These are phyloP conservation scores for Drosophila virilis DNA, from an alignment of 1,140 invertebrate genomes.

Conservation along the genomic window DNA sequence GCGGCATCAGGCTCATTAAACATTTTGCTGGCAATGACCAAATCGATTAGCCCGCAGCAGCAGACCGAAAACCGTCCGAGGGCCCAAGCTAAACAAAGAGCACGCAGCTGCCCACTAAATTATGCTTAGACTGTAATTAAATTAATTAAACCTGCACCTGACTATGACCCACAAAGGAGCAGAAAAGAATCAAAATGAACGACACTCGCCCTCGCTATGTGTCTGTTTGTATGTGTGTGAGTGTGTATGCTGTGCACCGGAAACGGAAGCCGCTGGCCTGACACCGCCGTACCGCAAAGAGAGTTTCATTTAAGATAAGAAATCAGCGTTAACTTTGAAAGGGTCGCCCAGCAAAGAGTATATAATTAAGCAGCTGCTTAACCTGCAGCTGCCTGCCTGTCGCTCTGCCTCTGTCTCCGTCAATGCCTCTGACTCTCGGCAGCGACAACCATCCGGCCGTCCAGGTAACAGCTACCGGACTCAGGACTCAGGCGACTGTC, in stretches of 20 bases:
- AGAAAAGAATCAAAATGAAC: conserved; percentile 60
- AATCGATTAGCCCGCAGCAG: conserved; percentile 37
- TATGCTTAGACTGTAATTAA: conserved; percentile 82
- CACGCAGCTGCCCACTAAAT: conserved; percentile 78
- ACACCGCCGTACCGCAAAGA: conserved; percentile 46
- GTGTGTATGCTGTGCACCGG: conserved; percentile 33
- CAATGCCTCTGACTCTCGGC: too few relatives aligned
- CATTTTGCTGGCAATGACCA: conserved; percentile 7
- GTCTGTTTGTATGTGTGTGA: neutral
- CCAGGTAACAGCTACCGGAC: neutral
- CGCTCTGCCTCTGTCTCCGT: neutral
- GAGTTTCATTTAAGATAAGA: conserved; percentile 77
- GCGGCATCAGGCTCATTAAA: conserved; percentile 30
- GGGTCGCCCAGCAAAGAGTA: conserved; percentile 51
- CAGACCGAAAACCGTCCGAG: neutral
- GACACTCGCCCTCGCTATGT: conserved; percentile 18
- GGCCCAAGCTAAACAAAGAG: conserved; percentile 42
- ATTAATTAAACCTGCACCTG: conserved; percentile 79
- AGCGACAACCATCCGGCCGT: too few relatives aligned
- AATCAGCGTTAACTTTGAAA: conserved; percentile 62
- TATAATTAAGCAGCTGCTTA: conserved; percentile 78
- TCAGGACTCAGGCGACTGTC: conserved; percentile 25
- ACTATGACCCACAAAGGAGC: conserved; percentile 40
- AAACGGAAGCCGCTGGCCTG: conserved; percentile 48
- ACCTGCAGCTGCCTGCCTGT: neutral